Base-by-base conservation (phyloP, 2,113 vertebrate species). In the Daubentonia madagascariensis region DNA sequence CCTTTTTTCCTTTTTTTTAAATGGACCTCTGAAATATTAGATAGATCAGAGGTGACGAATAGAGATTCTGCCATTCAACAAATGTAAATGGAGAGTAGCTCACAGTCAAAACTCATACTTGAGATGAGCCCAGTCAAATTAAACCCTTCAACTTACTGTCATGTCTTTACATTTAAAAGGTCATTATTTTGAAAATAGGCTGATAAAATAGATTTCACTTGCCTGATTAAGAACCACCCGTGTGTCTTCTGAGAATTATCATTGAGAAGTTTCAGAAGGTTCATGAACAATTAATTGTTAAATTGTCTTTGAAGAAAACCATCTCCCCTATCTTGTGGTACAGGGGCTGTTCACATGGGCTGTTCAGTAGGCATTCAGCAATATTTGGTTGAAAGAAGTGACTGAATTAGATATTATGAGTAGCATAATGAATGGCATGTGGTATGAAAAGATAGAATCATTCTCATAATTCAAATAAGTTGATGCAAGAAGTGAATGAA, bases 201-300 rank as follows among this genome's bases (percentile, higher is more conserved):
- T 80, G 14, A 76, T 3, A 91, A 95, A 89, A 75, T 65, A 48
- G 6, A 86, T 95, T 88, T 96, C 9, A 57, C n/a, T 94, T 94
- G 16, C 40, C 32, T 40, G 10, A 13, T 61, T 67, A 89, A 85
- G 17, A n/a, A 54, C 3, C 18, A 67, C 16, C 35, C 78, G 1
- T 73, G 14, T 92, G 11, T 90, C 13, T 90, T 37, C 50, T 86
- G 20, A 67, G 50, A 90, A 93, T 80, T 96, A 40, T 78, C 13
- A 61, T 22, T 70, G 54, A 89, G 67, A 59, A 12, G 30, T 30
- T 81, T 85, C 28, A 1, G 9, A 52, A 96, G 18, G 45, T 59
- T 86, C 4, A 11, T 61, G 30, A 91, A 45, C 16, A 89, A 37
- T 57, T 75, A 63, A 85, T 54, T 83, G 3, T 54, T 73, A 78